Conservation (phyloP, 1,140 invertebrate species). For the Halesus radiatus region DNA sequence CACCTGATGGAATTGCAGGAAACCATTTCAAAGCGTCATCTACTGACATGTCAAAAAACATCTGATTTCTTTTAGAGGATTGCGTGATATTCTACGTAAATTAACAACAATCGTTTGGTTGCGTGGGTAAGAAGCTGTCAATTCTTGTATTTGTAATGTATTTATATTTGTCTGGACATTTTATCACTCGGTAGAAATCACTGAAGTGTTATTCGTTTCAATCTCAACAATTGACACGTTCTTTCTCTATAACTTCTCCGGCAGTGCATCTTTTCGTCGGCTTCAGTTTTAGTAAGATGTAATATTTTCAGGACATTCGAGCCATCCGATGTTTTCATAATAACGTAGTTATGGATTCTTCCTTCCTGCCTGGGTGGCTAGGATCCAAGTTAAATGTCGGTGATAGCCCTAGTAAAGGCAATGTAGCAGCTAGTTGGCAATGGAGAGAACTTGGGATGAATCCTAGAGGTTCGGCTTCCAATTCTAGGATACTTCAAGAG, state of each 20-base stretch:
- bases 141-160: slow-evolving; percentile 27
- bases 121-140: slow-evolving; percentile 26
- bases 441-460: slow-evolving; percentile 46
- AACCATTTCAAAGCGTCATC: slow-evolving; percentile 42
- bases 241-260: not conserved
- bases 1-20: slow-evolving; percentile 1
- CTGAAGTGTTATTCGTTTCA: not conserved
- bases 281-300: not conserved
- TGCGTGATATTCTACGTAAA: slow-evolving; percentile 32
- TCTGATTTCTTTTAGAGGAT: slow-evolving; percentile 35
- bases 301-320: slow-evolving; percentile 28
- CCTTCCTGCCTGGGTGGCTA: slow-evolving; percentile 26
- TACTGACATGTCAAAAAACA: slow-evolving; percentile 43
- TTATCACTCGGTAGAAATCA: not conserved
- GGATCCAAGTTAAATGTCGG: slow-evolving; percentile 24
- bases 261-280: not conserved
- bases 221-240: not conserved
- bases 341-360: slow-evolving; percentile 28
- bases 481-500: slow-evolving; percentile 62
- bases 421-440: slow-evolving; percentile 46
- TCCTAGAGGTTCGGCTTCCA: slow-evolving; percentile 53
- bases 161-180: slow-evolving; percentile 11
- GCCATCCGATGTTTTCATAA: slow-evolving; percentile 32
- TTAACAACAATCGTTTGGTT: slow-evolving; percentile 30
- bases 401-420: slow-evolving; percentile 22